These are phyloP conservation scores for Botrylloides violaceus DNA, from an alignment of 23 tunicate species.

Conservation along the genomic window DNA sequence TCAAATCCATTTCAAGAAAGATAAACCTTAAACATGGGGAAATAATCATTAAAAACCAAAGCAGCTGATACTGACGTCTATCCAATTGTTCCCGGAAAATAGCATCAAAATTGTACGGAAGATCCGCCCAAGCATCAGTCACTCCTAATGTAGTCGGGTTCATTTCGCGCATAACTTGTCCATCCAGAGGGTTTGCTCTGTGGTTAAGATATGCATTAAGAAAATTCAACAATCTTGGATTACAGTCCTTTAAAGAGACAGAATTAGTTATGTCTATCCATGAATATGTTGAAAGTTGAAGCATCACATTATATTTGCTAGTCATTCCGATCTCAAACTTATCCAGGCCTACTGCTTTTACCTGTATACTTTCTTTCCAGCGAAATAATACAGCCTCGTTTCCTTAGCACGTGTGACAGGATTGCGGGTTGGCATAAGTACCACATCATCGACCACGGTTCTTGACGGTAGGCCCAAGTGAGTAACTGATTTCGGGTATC, in stretches of 20 bases:
- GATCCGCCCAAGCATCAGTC: background rate
- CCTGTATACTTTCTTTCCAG: slow-evolving; percentile 16
- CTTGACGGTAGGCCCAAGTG: slow-evolving; percentile 42
- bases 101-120: slow-evolving; percentile 11
- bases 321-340: too few species aligned
- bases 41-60: too few species aligned
- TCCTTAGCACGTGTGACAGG: slow-evolving; percentile 1
- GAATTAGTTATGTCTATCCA: too few species aligned
- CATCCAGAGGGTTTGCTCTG: slow-evolving; percentile 11
- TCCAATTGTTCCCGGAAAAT: slow-evolving; percentile 3
- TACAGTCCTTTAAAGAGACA: too few species aligned
- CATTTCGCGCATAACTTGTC: background rate
- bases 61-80: slow-evolving; percentile 7
- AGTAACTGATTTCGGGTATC: slow-evolving; percentile 54
- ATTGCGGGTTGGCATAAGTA: slow-evolving; percentile 5
- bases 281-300: too few species aligned
- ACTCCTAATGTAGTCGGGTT: background rate
- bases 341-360: too few species aligned
- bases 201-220: background rate
- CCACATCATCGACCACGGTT: slow-evolving; percentile 11
- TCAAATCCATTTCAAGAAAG: too few species aligned
- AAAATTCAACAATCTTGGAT: too few species aligned
- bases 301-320: too few species aligned
- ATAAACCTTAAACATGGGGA: too few species aligned
- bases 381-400: slow-evolving; percentile 11